Evolutionary conservation across 2,797 vertebrate species (phyloP).

Genomic region (Eupleurogrammus muticus): DNA sequence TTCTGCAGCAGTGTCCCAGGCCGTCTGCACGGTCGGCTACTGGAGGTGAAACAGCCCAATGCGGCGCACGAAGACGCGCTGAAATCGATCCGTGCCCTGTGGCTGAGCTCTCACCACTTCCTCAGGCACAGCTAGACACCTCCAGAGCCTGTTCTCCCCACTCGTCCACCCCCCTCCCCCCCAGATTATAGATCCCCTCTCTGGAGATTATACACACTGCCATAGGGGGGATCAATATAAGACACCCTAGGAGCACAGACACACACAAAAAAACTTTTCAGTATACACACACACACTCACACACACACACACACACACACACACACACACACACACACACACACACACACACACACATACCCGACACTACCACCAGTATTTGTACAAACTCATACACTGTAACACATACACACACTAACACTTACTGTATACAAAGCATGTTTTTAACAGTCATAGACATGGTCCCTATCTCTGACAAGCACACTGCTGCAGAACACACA

Average conservation of each 20-base stretch:
- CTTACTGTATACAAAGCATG: slow-evolving; percentile 13
- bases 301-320: slow-evolving; percentile 32
- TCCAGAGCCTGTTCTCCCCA: slow-evolving; percentile 68
- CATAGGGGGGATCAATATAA: slow-evolving; percentile 76
- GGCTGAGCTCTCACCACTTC: slow-evolving; percentile 70
- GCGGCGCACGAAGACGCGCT: slow-evolving; percentile 59
- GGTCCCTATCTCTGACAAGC: slow-evolving; percentile 28
- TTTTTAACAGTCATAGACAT: slow-evolving; percentile 41
- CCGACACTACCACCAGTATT: slow-evolving; percentile 26
- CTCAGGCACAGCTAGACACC: slow-evolving; percentile 64
- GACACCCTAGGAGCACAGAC: slow-evolving; percentile 61
- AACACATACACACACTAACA: slow-evolving; percentile 21
- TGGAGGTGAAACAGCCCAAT: slow-evolving; percentile 52
- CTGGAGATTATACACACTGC: slow-evolving; percentile 78
- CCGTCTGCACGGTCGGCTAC: slow-evolving; percentile 63
- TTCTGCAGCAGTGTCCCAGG: slow-evolving; percentile 46
- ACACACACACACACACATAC: slow-evolving; percentile 22
- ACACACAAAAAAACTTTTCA: slow-evolving; percentile 24
- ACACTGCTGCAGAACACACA: slow-evolving; percentile 37
- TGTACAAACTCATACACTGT: slow-evolving; percentile 27
- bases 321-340: slow-evolving; percentile 32
- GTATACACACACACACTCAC: slow-evolving; percentile 20
- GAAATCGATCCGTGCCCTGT: slow-evolving; percentile 79
- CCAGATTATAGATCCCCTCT: slow-evolving; percentile 77
- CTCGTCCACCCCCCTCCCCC: slow-evolving; percentile 35